Evolutionary conservation across 2,797 vertebrate species (phyloP), one percentile per base, ranked within the genome.

Genomic region (Anguilla obscura): DNA sequence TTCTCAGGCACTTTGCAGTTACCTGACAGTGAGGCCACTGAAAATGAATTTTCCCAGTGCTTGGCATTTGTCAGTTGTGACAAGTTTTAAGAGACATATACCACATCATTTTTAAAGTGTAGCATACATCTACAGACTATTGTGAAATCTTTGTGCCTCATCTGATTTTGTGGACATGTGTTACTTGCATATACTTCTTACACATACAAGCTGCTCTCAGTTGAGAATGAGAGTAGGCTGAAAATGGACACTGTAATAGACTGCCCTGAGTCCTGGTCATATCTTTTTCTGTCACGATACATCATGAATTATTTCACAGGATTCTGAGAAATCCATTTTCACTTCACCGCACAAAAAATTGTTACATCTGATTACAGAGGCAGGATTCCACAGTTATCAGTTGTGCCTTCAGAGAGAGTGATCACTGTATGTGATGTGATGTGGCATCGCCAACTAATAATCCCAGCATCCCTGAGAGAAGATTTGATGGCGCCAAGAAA

Each of bases 1-100:
- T 40, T 69, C 30, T 88, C 50, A 85, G 87, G 84, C 84, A 79
- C 84, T 79, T 85, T 85, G 84, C 84, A 12, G 83, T 88, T 79
- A 76, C 83, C 69, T 85, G 84, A 58, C 87, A 85, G 84, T 54
- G 50, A 88, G 24, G 84, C 33, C 30, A 74, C 87, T 56, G 21
- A 52, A 48, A 24, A 83, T 52, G 8, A 85, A 54, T 88, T 71
- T 48, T 27, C 87, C 30, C 87, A 79, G 33, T 79, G 74, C 33
- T 40, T 84, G 27, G 52, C 12, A 76, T 63, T 58, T 24, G 87
- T 60, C 84, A 80, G 60, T 85, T 76, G 36, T 85, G 87, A 52
- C 87, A 84, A 30, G 48, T 56, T 84, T 1, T n/a, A 84, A 52
- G 24, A 40, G 45, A 50, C 45, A 27, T 54, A 84, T 52, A 52